Conservation (phyloP, 1,140 invertebrate species). For the Drosophila nasuta region DNA sequence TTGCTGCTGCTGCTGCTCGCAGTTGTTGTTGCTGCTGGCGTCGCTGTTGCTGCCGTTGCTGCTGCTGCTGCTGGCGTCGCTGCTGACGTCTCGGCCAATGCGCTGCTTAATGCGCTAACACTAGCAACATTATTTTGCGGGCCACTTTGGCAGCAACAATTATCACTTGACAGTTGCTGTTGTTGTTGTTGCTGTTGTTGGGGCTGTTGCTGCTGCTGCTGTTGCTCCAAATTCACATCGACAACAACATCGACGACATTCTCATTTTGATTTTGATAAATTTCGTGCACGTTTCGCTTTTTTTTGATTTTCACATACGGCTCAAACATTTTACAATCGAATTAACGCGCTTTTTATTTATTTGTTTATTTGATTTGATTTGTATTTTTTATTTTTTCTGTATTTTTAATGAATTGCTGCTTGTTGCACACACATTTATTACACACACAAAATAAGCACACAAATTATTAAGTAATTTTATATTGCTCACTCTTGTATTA, state of each 20-base stretch:
- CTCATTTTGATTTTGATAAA: slow-evolving; percentile 75
- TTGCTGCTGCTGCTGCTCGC: slow-evolving; percentile 52
- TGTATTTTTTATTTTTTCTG: slow-evolving; percentile 8
- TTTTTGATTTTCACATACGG: slow-evolving; percentile 84
- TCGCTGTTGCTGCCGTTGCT: slow-evolving; percentile 12
- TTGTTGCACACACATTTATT: slow-evolving; percentile 37
- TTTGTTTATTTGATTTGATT: slow-evolving; percentile 32
- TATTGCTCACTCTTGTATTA: slow-evolving; percentile 10
- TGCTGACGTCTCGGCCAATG: slow-evolving; percentile 41
- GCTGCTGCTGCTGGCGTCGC: slow-evolving; percentile 24
- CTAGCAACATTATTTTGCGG: slow-evolving; percentile 54
- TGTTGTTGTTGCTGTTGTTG: slow-evolving; percentile 35
- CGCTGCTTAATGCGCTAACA: slow-evolving; percentile 36
- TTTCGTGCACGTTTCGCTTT: slow-evolving; percentile 81
- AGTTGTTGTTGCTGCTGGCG: slow-evolving; percentile 38
- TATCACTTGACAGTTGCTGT: slow-evolving; percentile 59
- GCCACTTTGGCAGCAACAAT: slow-evolving; percentile 76
- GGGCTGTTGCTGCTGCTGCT: slow-evolving; percentile 45
- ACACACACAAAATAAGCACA: slow-evolving; percentile 28
- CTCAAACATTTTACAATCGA: slow-evolving; percentile 80
- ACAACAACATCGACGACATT: slow-evolving; percentile 55
- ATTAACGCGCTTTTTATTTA: slow-evolving; percentile 22
- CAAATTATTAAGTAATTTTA: slow-evolving; percentile 44
- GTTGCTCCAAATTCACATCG: slow-evolving; percentile 69
- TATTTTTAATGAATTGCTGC: slow-evolving; percentile 13